Percentiles rank a stretch among this genome's conserved stretches.
Conservation (phyloP, 2,888 invertebrate genomes). For the Bugulina stolonifera region DNA sequence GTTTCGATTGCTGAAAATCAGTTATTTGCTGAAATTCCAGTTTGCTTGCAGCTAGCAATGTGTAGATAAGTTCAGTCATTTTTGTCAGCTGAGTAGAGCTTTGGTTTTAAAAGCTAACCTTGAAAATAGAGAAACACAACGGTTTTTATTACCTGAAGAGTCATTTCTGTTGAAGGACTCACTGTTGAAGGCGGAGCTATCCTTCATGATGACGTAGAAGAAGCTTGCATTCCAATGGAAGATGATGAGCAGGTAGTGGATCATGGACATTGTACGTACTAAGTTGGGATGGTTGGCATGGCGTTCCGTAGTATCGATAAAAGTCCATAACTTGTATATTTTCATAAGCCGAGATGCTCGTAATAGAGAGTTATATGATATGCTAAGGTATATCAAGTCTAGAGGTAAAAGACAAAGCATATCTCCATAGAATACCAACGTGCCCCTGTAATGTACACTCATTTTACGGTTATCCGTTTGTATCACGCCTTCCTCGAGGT, state of each 20-base stretch:
- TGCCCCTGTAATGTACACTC: conserved; percentile 95
- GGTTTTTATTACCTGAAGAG: too few species aligned
- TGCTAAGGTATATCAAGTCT: conserved; percentile 95
- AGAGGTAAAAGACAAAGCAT: conserved; percentile 93
- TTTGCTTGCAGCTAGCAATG: too few species aligned
- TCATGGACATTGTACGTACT: conserved; percentile 55
- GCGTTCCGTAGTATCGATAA: conserved; percentile 94
- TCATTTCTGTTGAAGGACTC: background rate
- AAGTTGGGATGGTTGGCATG: conserved; percentile 98
- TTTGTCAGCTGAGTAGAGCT: too few species aligned
- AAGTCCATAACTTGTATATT: conserved; percentile 96
- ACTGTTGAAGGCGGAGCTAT: conserved; percentile 16
- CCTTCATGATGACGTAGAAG: conserved; percentile 68
- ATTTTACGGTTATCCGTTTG: conserved; percentile 91
- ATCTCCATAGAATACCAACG: conserved; percentile 94
- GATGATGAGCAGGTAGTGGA: conserved; percentile 89
- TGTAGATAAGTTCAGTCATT: too few species aligned
- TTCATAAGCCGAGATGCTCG: conserved; percentile 92
- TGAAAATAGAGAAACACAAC: too few species aligned
- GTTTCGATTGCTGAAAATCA: too few species aligned
- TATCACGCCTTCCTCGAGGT: conserved; percentile 92
- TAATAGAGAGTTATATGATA: conserved; percentile 86
- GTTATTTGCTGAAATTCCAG: too few species aligned
- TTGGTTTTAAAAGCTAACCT: too few species aligned
- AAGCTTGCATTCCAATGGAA: conserved; percentile 99